phyloP scores from a whole-genome alignment of 2,797 vertebrate genomes.

The Cottoperca gobio region DNA sequence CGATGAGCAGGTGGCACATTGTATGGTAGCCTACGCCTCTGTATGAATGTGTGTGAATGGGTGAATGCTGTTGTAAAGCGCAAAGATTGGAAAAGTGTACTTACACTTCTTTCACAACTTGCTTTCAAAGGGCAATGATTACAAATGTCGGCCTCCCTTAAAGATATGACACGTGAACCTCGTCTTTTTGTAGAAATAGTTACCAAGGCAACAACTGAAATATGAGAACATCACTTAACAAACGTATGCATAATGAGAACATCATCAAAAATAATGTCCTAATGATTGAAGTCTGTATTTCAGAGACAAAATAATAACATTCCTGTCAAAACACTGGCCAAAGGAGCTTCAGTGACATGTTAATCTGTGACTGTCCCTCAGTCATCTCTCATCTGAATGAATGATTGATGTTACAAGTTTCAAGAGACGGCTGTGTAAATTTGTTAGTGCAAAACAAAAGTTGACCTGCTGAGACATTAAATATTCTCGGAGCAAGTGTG shows the following conservation, averaged over 20 bases:
- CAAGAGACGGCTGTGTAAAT: background rate
- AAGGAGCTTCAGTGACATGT: background rate
- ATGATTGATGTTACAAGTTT: conserved; percentile 8
- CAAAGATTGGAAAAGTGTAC: no score
- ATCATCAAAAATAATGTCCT: background rate
- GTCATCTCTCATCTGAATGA: conserved; percentile 6
- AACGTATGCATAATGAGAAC: conserved; percentile 8
- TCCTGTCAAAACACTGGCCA: background rate
- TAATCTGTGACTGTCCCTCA: background rate
- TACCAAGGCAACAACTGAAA: conserved; percentile 26
- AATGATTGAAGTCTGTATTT: background rate
- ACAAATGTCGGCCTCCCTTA: background rate
- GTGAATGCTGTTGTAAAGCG: no score
- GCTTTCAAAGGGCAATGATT: background rate
- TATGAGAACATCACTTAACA: background rate
- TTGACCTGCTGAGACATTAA: background rate
- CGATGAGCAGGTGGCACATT: no score
- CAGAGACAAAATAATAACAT: conserved; percentile 7
- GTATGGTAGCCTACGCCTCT: no score
- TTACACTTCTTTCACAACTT: conserved; percentile 3
- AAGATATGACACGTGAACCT: background rate
- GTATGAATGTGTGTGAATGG: no score
- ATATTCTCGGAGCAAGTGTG: conserved; percentile 2
- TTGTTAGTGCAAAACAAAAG: background rate
- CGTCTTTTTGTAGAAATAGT: background rate